Evolutionary conservation across 2,888 invertebrate species (phyloP).

Genomic region (Piscicola geometra): DNA sequence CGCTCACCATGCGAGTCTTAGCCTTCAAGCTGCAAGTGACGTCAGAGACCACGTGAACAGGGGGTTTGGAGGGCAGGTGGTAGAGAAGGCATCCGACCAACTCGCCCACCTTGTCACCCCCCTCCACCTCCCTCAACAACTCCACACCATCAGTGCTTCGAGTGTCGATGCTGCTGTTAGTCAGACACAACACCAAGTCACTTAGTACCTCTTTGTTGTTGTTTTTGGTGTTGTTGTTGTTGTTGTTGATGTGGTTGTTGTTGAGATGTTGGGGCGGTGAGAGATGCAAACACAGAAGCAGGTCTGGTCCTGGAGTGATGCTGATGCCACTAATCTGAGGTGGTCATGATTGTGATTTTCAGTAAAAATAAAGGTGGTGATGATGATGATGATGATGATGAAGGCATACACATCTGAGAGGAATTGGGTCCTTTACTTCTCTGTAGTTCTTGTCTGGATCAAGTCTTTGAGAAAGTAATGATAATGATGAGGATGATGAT

Average conservation of each 20-base stretch:
- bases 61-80: too few species aligned
- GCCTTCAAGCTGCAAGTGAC: too few species aligned
- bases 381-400: background rate
- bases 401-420: slow-evolving; percentile 66
- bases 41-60: too few species aligned
- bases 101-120: slow-evolving; percentile 69
- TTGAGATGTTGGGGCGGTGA: slow-evolving; percentile 80
- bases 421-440: slow-evolving; percentile 77
- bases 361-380: background rate
- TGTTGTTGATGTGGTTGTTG: slow-evolving; percentile 59
- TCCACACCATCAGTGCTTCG: slow-evolving; percentile 74
- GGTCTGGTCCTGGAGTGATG: slow-evolving; percentile 78
- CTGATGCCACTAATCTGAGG: slow-evolving; percentile 70
- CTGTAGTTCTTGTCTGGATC: slow-evolving; percentile 76
- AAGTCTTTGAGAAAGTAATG: slow-evolving; percentile 61
- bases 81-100: too few species aligned
- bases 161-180: slow-evolving; percentile 62
- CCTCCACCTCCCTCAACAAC: slow-evolving; percentile 67
- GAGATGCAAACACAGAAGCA: slow-evolving; percentile 79
- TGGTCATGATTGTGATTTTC: background rate
- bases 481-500: too few species aligned
- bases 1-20: too few species aligned
- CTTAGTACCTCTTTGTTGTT: too few species aligned
- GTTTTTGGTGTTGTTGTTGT: background rate
- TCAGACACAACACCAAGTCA: slow-evolving; percentile 72